phyloP scores from a whole-genome alignment of 2,888 invertebrate genomes.

The Caenorhabditis angaria region DNA sequence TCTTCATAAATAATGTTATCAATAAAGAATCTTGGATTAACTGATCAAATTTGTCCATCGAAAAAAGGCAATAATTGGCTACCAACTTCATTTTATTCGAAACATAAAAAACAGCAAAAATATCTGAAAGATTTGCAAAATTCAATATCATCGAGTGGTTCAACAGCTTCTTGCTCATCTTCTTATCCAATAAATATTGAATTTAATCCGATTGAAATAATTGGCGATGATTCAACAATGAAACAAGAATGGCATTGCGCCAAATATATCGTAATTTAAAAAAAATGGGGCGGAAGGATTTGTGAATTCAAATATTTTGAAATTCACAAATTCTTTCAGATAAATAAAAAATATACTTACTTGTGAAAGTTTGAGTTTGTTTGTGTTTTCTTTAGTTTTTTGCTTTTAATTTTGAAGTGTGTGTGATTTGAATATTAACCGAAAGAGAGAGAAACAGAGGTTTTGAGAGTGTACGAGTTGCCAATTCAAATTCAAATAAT shows the following conservation, averaged over 20 bases:
- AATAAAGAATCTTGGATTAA: slow-evolving; percentile 34
- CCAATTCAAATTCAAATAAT: not conserved
- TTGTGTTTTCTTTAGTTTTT: slow-evolving; percentile 2
- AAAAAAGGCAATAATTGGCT: not conserved
- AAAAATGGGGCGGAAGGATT: not conserved
- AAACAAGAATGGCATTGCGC: slow-evolving; percentile 61
- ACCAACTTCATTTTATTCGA: not conserved
- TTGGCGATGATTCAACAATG: slow-evolving; percentile 16
- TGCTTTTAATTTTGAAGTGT: not conserved
- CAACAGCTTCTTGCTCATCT: slow-evolving; percentile 9
- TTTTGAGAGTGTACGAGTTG: slow-evolving; percentile 1
- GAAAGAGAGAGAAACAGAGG: slow-evolving; percentile 5
- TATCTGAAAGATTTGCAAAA: slow-evolving; percentile 19
- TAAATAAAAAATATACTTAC: too few species aligned
- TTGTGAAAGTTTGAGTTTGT: too few species aligned
- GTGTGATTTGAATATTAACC: too few species aligned
- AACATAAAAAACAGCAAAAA: slow-evolving; percentile 12
- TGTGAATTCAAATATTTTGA: not conserved
- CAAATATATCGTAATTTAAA: slow-evolving; percentile 60
- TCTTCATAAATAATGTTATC: slow-evolving; percentile 22
- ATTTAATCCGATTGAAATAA: slow-evolving; percentile 27
- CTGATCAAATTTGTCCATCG: slow-evolving; percentile 23
- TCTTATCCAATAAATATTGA: not conserved
- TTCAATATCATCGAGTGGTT: not conserved
- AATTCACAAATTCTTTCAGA: not conserved